Evolutionary conservation across 2,888 invertebrate species (phyloP).

Genomic region (Drosophila melanosoma): DNA sequence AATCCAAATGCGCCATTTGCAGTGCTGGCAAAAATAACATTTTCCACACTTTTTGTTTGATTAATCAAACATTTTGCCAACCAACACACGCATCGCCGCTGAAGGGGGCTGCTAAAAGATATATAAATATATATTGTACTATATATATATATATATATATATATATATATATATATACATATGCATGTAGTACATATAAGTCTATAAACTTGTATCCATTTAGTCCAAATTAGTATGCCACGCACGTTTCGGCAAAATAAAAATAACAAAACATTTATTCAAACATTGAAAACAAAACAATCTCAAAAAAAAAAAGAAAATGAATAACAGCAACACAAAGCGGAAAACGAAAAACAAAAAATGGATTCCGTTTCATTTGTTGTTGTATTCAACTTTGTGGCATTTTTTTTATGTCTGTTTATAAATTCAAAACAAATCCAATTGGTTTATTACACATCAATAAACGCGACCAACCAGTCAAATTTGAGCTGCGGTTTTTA

Average conservation of each 20-base stretch:
- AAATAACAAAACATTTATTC: constrained; percentile 23
- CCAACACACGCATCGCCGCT: constrained; percentile 23
- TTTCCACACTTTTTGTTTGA: constrained; percentile 79
- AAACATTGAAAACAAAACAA: constrained; percentile 38
- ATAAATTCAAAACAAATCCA: constrained; percentile 83
- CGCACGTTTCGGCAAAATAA: constrained; percentile 62
- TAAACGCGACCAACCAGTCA: constrained; percentile 63
- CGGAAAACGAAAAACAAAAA: constrained; percentile 61
- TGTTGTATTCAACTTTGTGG: constrained; percentile 18
- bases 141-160: constrained; percentile 12
- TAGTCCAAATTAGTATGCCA: constrained; percentile 77
- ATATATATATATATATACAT: constrained; percentile 12
- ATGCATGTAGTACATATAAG: constrained; percentile 4
- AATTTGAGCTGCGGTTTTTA: constrained; percentile 65
- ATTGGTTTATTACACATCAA: constrained; percentile 83
- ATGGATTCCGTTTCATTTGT: constrained; percentile 53
- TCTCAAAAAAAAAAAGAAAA: constrained; percentile 21
- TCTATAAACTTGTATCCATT: constrained; percentile 51
- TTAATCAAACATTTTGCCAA: constrained; percentile 66
- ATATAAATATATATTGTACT: constrained; percentile 7
- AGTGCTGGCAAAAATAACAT: constrained; percentile 76
- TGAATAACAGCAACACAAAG: constrained; percentile 46
- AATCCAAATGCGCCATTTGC: constrained; percentile 77
- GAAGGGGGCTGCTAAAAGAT: background rate
- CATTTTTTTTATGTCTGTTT: constrained; percentile 72